Base-by-base conservation (phyloP, 2,888 invertebrate genomes). In the Caenorhabditis sp. region DNA sequence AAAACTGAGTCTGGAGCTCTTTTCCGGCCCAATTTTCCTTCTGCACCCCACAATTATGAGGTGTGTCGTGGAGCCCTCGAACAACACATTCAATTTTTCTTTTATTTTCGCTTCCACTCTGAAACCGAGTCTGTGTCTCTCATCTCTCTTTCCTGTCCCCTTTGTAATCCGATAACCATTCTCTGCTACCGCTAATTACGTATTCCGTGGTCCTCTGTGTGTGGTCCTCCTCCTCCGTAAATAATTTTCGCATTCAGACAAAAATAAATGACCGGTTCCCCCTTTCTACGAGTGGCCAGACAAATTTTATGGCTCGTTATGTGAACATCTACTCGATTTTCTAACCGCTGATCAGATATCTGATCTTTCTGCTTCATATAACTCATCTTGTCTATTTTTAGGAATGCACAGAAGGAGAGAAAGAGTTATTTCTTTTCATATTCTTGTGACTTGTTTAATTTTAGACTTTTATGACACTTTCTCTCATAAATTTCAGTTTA, bases 161-260 rank as follows among this genome's bases (percentile, higher is more conserved):
- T 51, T 49, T 69, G 77, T 77, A 77, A 77, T 77, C 69, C 69
- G 77, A 76, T 68, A 77, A 77, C 77, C 70, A 61, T 69, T 63
- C 56, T 69, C 54, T 35, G 28, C 61, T 70, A 70, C 69, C 70
- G 69, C 70, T 77, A 77, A 77, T 77, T 77, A 77, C 77, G 61
- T 77, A 77, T 77, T 77, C 77, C 69, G 61, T 59, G 44, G 35
- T 54, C 31, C 16, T 49, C 10, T 22, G 22, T 44, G 63, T 31
- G 49, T 51, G 59, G 68, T 38, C 69, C 54, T 41, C 49, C 58
- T 35, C 35, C 19, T 38, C 31, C 56, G 69, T 77, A 70, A 61
- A 69, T 70, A 70, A 61, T 70, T 76, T 61, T 44, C 41, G 41
- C 59, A 49, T 61, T 19, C 26, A n/a, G 49, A 61, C 14, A 47